A percentile compares a stretch with the other conserved stretches of the same genome.
Conservation (phyloP, 2,888 invertebrate species). For the Drosophila pegasa region DNA sequence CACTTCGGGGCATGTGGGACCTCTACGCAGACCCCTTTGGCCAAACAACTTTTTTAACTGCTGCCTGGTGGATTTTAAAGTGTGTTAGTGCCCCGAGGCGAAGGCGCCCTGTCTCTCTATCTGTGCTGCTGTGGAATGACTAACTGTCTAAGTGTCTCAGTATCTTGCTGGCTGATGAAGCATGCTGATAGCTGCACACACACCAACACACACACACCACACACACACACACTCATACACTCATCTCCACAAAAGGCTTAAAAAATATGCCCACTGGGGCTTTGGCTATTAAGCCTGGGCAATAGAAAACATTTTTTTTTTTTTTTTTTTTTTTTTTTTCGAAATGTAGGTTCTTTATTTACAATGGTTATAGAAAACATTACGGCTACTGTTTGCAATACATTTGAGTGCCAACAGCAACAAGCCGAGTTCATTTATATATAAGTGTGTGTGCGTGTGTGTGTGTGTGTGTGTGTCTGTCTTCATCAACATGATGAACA, state of each 20-base stretch:
- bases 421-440: neutral
- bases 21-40: constrained; percentile 54
- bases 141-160: constrained; percentile 38
- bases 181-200: constrained; percentile 31
- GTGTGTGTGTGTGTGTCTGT: neutral
- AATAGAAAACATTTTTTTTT: constrained; percentile 56
- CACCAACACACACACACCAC: constrained; percentile 4
- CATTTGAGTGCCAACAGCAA: constrained; percentile 54
- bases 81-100: constrained; percentile 52
- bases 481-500: constrained; percentile 30
- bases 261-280: constrained; percentile 69
- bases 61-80: constrained; percentile 72
- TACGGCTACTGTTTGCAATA: constrained; percentile 60
- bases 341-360: no score
- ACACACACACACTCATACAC: neutral
- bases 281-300: constrained; percentile 61
- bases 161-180: constrained; percentile 41
- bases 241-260: constrained; percentile 44
- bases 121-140: constrained; percentile 23
- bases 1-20: constrained; percentile 75
- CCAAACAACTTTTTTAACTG: constrained; percentile 75
- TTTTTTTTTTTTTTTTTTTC: no score
- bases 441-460: neutral
- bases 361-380: constrained; percentile 55
- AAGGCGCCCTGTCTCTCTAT: neutral